Conservation (phyloP, 2,113 vertebrate species). For the Pan paniscus region DNA sequence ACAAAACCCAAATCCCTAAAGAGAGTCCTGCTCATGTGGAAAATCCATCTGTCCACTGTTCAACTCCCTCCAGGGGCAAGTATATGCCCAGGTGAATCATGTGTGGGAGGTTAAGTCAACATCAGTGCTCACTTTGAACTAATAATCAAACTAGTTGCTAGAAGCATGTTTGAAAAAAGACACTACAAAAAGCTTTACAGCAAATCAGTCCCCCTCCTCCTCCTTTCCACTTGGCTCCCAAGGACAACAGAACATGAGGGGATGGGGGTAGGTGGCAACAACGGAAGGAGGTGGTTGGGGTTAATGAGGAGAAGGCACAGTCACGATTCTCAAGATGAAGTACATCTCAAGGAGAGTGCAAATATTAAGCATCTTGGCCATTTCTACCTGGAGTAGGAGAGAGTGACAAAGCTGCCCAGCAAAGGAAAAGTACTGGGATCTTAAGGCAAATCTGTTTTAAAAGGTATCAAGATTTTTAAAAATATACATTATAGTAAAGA, state of each 20-base stretch:
- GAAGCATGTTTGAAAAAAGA: neutral
- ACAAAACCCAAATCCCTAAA: neutral
- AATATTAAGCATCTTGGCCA: neutral
- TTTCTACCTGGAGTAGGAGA: neutral
- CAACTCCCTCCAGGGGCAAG: accelerated
- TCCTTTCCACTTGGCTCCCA: neutral
- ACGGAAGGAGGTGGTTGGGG: neutral
- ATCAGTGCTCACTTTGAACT: conserved; percentile 56
- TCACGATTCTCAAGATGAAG: neutral
- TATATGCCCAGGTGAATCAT: neutral
- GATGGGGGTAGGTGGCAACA: accelerated
- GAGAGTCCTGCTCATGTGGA: neutral
- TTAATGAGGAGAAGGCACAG: neutral
- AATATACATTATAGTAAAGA: neutral
- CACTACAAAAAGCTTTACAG: neutral
- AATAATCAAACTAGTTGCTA: neutral
- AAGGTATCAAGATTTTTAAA: neutral
- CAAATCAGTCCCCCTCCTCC: neutral
- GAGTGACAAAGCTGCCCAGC: neutral
- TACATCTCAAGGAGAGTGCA: neutral
- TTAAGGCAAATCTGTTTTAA: neutral
- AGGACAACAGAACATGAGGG: neutral
- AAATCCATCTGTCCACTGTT: neutral
- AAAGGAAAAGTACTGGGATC: neutral
- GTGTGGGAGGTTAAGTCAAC: conserved; percentile 13